Evolutionary conservation across 2,797 vertebrate genomes (phyloP).

Genomic region (Dromococcyx pavoninus): DNA sequence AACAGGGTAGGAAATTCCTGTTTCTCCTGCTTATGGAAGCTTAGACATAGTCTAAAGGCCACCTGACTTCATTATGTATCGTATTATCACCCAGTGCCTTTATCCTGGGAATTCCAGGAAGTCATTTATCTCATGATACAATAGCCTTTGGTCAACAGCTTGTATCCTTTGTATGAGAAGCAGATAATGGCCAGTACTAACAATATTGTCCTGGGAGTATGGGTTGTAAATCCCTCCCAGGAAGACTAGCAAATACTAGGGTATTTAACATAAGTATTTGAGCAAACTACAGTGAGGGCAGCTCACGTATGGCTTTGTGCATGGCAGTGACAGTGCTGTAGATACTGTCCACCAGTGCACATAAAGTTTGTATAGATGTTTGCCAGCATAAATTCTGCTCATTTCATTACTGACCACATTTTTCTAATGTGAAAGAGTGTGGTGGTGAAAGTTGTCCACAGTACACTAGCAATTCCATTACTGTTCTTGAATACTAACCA

Average conservation of each 20-base stretch:
- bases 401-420: not conserved
- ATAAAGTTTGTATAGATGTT: not conserved
- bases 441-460: not conserved
- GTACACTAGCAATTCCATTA: not conserved
- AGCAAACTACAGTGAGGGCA: not conserved
- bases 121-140: conserved; percentile 24
- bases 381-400: not conserved
- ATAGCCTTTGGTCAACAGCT: conserved; percentile 29
- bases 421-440: not conserved
- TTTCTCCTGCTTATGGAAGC: not conserved
- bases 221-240: not conserved
- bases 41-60: not conserved
- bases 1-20: not conserved
- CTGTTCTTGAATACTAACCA: not conserved
- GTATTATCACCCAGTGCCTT: conserved; percentile 1
- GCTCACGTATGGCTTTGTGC: not conserved
- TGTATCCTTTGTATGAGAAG: not conserved
- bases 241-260: not conserved
- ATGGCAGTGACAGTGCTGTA: not conserved
- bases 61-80: not conserved
- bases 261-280: not conserved
- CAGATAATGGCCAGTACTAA: not conserved
- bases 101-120: conserved; percentile 40
- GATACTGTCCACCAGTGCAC: not conserved
- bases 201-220: not conserved